A percentile compares a stretch with the other conserved stretches of the same genome.
These are phyloP conservation scores for Chrysolina haemoptera DNA, from an alignment of 2,888 invertebrate genomes.

Conservation along the genomic window DNA sequence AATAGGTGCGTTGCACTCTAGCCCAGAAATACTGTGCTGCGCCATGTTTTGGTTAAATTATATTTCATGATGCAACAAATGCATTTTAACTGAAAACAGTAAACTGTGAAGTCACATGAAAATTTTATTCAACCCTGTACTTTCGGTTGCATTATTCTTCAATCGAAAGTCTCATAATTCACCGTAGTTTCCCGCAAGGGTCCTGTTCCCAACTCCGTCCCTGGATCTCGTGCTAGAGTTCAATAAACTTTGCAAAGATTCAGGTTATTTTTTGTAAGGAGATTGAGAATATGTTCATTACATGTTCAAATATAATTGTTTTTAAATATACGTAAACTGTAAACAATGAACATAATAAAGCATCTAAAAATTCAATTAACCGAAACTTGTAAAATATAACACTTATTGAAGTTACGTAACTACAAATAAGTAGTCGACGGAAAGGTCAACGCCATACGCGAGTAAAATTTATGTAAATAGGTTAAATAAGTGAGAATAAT, in stretches of 20 bases:
- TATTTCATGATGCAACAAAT: background rate
- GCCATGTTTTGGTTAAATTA: constrained; percentile 8
- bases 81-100: background rate
- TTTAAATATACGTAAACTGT: constrained; percentile 25
- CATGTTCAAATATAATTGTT: constrained; percentile 24
- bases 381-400: constrained; percentile 39
- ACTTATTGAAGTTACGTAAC: constrained; percentile 34
- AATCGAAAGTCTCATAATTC: no score
- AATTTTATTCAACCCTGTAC: background rate
- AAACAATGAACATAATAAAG: constrained; percentile 26
- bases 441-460: constrained; percentile 41
- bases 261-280: constrained; percentile 30
- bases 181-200: background rate
- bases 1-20: constrained; percentile 13
- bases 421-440: constrained; percentile 37
- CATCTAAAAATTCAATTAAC: constrained; percentile 30
- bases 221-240: constrained; percentile 24
- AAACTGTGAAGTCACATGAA: background rate
- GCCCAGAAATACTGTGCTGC: constrained; percentile 3
- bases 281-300: constrained; percentile 25
- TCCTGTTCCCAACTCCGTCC: constrained; percentile 4
- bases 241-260: constrained; percentile 32
- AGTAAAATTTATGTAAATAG: constrained; percentile 44
- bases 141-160: background rate
- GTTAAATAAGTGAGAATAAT: constrained; percentile 41